Evolutionary conservation across 2,888 invertebrate species (phyloP).

Genomic region (Hypena proboscidalis): DNA sequence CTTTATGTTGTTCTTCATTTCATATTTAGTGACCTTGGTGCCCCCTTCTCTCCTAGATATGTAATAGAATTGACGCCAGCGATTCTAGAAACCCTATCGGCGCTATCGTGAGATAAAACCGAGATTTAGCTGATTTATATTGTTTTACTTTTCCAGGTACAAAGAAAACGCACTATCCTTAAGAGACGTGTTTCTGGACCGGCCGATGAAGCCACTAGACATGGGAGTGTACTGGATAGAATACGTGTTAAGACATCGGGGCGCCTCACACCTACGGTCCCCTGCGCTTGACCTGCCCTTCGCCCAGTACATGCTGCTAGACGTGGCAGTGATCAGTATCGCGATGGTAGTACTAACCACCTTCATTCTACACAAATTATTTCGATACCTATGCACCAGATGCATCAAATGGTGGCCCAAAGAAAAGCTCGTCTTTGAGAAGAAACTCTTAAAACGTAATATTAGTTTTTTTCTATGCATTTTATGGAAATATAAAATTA

Average conservation of each 20-base stretch:
- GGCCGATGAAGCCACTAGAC: slow-evolving; percentile 84
- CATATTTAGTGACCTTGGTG: too few relatives aligned
- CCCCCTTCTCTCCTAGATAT: too few relatives aligned
- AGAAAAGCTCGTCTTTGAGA: slow-evolving; percentile 67
- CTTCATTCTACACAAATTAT: slow-evolving; percentile 69
- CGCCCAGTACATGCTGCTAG: slow-evolving; percentile 76
- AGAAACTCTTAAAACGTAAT: slow-evolving; percentile 67
- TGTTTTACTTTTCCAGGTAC: slow-evolving; percentile 75
- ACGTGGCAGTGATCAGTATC: slow-evolving; percentile 67
- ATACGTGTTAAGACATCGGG: slow-evolving; percentile 85
- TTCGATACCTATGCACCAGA: slow-evolving; percentile 72
- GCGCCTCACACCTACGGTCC: slow-evolving; percentile 80
- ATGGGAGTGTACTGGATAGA: slow-evolving; percentile 88
- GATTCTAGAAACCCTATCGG: too few relatives aligned
- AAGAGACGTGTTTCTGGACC: slow-evolving; percentile 82
- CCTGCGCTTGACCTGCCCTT: slow-evolving; percentile 76
- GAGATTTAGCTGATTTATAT: too few relatives aligned
- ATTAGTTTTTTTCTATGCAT: slow-evolving; percentile 68
- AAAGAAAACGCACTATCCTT: slow-evolving; percentile 76
- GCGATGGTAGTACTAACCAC: slow-evolving; percentile 56
- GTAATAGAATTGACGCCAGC: too few relatives aligned
- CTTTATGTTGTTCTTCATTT: too few relatives aligned
- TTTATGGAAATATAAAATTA: slow-evolving; percentile 73
- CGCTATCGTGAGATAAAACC: too few relatives aligned
- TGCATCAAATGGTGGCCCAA: slow-evolving; percentile 76